Evolutionary conservation across 2,888 invertebrate genomes (phyloP).

Genomic region (Eristalis intricaria): DNA sequence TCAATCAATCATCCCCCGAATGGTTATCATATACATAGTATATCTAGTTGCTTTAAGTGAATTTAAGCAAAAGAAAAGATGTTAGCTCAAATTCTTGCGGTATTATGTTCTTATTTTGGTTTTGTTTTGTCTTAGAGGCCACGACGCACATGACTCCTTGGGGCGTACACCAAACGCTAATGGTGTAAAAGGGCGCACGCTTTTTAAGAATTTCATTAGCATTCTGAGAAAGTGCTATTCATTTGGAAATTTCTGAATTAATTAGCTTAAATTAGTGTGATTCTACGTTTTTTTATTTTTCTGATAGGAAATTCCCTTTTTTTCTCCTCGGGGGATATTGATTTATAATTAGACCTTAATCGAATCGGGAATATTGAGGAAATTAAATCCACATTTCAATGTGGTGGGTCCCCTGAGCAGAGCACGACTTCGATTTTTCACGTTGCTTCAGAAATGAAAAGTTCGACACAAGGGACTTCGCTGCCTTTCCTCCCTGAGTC

Average conservation of each 20-base stretch:
- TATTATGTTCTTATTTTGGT: conserved; percentile 10
- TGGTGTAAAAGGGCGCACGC: conserved; percentile 57
- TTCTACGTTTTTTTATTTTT: neutral
- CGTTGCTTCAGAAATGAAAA: neutral
- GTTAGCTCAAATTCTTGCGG: conserved; percentile 17
- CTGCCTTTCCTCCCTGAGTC: neutral
- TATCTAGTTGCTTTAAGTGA: conserved; percentile 12
- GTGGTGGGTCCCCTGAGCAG: neutral
- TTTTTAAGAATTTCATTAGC: conserved; percentile 49
- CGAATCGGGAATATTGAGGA: neutral
- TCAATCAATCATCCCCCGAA: conserved; percentile 65
- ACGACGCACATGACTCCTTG: conserved; percentile 23
- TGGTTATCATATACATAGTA: neutral
- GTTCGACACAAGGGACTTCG: neutral
- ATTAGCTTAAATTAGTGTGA: conserved; percentile 44
- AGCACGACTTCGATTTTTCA: neutral
- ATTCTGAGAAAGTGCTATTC: conserved; percentile 60
- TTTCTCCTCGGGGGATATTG: conserved; percentile 11
- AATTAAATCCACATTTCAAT: neutral
- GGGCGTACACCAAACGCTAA: conserved; percentile 52
- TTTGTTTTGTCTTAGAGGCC: conserved; percentile 18
- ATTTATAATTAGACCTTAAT: conserved; percentile 25
- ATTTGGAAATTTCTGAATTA: conserved; percentile 54
- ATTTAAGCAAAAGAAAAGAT: conserved; percentile 14
- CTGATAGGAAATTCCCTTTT: neutral